phyloP scores from a whole-genome alignment of 2,113 vertebrate genomes.

The Pseudorectes ferrugineus region DNA sequence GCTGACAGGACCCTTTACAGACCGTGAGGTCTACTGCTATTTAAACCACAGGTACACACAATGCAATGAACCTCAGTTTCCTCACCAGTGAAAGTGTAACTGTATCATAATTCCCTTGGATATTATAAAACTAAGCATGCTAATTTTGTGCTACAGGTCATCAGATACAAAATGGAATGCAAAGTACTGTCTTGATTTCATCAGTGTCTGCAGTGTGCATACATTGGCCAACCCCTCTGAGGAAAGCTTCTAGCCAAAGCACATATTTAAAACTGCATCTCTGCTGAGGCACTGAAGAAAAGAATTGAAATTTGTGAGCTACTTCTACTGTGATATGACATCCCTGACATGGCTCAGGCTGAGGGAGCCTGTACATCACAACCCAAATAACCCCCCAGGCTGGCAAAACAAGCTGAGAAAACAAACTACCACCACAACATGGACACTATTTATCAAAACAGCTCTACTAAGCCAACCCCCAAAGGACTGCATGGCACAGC shows the following conservation, averaged over 20 bases:
- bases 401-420: neutral
- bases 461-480: neutral
- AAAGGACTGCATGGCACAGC: neutral
- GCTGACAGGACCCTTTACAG: neutral
- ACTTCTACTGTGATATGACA: neutral
- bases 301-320: neutral
- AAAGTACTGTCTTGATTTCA: neutral
- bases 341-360: neutral
- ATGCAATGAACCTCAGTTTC: neutral
- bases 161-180: neutral
- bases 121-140: neutral
- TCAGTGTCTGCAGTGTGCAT: neutral
- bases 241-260: neutral
- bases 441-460: neutral
- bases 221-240: neutral
- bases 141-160: neutral
- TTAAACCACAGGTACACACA: neutral
- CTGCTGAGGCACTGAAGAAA: neutral
- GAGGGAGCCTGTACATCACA: neutral
- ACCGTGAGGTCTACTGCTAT: neutral
- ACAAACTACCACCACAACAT: neutral
- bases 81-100: neutral
- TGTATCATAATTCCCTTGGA: neutral
- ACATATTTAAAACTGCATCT: neutral
- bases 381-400: neutral